Base-by-base conservation (phyloP, 2,113 vertebrate species). In the Neodon shergylaensis region DNA sequence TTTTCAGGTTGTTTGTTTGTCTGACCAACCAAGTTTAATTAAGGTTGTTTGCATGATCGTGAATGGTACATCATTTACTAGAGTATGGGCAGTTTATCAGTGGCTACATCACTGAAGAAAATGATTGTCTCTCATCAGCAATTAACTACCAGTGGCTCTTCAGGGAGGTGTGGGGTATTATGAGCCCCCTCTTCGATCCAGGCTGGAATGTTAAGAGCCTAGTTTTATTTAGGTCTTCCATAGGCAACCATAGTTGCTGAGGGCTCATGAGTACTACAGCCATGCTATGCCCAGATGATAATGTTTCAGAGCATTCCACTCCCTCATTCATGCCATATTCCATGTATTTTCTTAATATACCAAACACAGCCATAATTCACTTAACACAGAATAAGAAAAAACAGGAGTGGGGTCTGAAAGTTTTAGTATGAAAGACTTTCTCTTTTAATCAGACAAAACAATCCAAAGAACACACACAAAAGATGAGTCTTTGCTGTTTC, bases 331-430 rank as follows among this genome's bases (percentile, higher is more conserved):
- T 54, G 31, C 49, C 4, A 13, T 82, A 11, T 82, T 22, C 78
- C 36, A 14, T 82, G 36, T 82, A 36, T 58, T 81, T 81, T 54
- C 78, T 82, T 82, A 82, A 61, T 61, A 61, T 26, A 61, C 22
- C 13, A 39, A 82, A 39, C 36, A 58, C 36, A 82, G 36, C 13
- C 24, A 68, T 84, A 49, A 79, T 65, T 92, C 58, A 72, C 81
- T 94, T 91, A 81, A 47, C 26, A 66, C 36, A 90, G 49, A 42
- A 89, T 77, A n/a, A 49, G 6, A 39, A 93, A 76, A 94, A 42
- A 42, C 19, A 72, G 65, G 10, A 63, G 12, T 39, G n/a, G 36
- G 70, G 1, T 61, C 68, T 83, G 52, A 7, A 14, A 66, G 78
- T 94, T 83, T 73, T 26, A 2, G 70, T 90, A 61, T 39, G 58